A percentile compares a stretch with the other conserved stretches of the same genome.
phyloP scores from a whole-genome alignment of 2,797 vertebrate genomes.

The Xiphorhynchus erythropygius region DNA sequence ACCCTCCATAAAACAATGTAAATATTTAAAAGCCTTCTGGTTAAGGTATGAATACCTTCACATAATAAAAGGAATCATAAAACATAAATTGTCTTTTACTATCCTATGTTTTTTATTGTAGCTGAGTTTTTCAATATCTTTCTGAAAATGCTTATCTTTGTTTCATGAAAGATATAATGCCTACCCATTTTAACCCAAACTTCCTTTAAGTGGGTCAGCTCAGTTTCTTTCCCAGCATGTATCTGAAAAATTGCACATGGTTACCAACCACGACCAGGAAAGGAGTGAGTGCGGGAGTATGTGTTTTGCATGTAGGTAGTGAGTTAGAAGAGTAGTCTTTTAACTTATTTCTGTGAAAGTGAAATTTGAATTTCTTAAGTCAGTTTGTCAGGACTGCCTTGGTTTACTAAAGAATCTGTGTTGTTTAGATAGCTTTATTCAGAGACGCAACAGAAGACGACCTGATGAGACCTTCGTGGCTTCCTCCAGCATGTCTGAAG shows the following conservation, averaged over 20 bases:
- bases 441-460: not conserved
- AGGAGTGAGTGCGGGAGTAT: not conserved
- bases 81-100: not conserved
- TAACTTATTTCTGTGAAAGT: not conserved
- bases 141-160: not conserved
- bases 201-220: not conserved
- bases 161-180: not conserved
- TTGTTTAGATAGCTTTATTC: constrained; percentile 3
- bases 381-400: not conserved
- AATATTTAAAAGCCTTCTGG: not conserved
- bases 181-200: not conserved
- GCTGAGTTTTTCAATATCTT: not conserved
- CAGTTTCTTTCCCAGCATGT: not conserved
- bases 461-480: not conserved
- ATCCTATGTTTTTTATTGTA: not conserved
- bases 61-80: not conserved
- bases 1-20: not conserved
- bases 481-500: not conserved
- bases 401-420: not conserved
- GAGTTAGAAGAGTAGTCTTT: not conserved
- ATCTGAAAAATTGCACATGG: not conserved
- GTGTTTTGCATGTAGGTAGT: not conserved
- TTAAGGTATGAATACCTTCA: not conserved
- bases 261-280: not conserved
- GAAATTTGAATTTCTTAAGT: not conserved